Conservation (phyloP, 2,797 vertebrate species). For the Thamnophis elegans region DNA sequence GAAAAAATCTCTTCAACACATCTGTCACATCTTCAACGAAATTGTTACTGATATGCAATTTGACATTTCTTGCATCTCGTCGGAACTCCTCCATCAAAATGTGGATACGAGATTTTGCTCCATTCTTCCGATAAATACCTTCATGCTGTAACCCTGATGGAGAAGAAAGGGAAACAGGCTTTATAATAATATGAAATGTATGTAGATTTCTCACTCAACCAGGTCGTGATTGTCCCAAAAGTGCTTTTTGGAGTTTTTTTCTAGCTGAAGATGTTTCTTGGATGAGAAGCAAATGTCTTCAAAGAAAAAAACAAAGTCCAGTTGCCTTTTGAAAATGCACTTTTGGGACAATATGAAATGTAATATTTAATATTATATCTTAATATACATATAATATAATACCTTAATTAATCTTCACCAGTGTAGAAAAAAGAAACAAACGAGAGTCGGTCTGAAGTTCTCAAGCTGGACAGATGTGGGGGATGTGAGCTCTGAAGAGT, state of each 20-base stretch:
- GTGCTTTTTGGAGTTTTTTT: not conserved
- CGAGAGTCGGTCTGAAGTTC: too few relatives aligned
- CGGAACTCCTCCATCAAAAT: slow-evolving; percentile 94
- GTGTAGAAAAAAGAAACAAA: too few relatives aligned
- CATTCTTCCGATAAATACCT: slow-evolving; percentile 95
- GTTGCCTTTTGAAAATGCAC: too few relatives aligned
- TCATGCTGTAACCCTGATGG: slow-evolving; percentile 86
- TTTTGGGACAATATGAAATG: too few relatives aligned
- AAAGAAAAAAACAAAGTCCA: too few relatives aligned
- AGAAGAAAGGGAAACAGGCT: not conserved
- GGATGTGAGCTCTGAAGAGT: too few relatives aligned
- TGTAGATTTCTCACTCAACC: not conserved
- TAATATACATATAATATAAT: too few relatives aligned
- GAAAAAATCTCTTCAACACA: slow-evolving; percentile 94
- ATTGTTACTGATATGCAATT: slow-evolving; percentile 91
- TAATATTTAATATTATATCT: too few relatives aligned
- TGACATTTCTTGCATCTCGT: slow-evolving; percentile 90
- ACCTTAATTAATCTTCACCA: too few relatives aligned
- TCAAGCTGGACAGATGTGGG: too few relatives aligned
- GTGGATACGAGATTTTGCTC: slow-evolving; percentile 91
- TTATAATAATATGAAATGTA: not conserved
- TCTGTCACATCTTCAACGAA: slow-evolving; percentile 97
- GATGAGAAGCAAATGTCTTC: too few relatives aligned
- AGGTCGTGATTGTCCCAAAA: not conserved
- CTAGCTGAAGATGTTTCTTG: not conserved